phyloP scores from a whole-genome alignment of 2,113 vertebrate species.

The Fulmarus glacialis region DNA sequence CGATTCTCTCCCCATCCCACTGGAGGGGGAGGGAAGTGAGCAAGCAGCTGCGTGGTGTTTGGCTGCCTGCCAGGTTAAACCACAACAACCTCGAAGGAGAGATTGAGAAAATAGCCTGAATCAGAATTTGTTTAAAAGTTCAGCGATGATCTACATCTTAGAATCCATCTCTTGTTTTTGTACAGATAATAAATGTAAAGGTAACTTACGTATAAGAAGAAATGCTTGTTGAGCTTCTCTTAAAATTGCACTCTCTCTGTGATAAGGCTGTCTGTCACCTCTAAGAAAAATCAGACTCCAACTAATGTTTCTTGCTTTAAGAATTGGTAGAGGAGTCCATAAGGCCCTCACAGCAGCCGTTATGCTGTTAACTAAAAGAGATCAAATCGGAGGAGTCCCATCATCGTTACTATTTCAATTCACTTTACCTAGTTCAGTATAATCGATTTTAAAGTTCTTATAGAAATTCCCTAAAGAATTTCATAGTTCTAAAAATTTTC shows the following conservation, averaged over 20 bases:
- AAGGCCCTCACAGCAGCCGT: neutral
- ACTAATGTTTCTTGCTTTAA: neutral
- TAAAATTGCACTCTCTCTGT: neutral
- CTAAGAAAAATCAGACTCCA: neutral
- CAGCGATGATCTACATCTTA: neutral
- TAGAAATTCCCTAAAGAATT: fast-evolving
- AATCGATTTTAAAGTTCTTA: neutral
- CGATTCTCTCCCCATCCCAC: too few relatives aligned
- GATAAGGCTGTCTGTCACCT: neutral
- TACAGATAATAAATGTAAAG: neutral
- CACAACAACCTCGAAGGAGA: neutral
- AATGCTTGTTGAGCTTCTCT: neutral
- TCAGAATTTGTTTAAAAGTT: neutral
- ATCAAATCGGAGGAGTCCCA: neutral
- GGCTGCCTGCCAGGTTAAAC: too few relatives aligned
- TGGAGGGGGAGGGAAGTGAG: too few relatives aligned
- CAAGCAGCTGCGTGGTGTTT: too few relatives aligned
- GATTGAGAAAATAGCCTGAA: neutral
- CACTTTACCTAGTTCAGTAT: neutral
- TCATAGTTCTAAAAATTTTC: neutral
- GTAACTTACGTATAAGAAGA: neutral
- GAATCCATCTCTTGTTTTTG: neutral
- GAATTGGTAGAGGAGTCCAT: neutral
- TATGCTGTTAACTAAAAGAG: neutral
- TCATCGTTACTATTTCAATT: neutral